Base-by-base conservation (phyloP, 2,888 invertebrate species). In the Nomada flava region DNA sequence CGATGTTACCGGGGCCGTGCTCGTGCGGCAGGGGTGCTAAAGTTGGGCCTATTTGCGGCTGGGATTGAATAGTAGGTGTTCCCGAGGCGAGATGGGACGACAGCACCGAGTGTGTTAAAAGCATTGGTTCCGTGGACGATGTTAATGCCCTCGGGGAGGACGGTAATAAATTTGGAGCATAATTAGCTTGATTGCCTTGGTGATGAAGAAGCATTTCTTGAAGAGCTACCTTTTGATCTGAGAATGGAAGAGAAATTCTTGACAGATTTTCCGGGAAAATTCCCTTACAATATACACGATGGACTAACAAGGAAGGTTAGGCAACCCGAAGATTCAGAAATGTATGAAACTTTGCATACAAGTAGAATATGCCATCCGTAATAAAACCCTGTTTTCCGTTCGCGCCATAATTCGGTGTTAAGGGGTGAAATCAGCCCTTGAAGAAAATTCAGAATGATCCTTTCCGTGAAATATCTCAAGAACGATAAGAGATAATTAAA, bases 101-200 rank as follows among this genome's bases (percentile, higher is more conserved):
- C 70, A 94, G 88, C n/a, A 94, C 93, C 2, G 94, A 91, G 75
- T 94, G 94, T 15, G 92, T 90, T 64, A 94, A 84, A 69, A 94
- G 67, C 52, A 93, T 86, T 10, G 91, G 88, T 47, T 93, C 92
- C 57, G 91, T 88, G 44, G 92, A 82, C 20, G 90, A 82, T 36
- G 89, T 83, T 70, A 93, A 83, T 3, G 90, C 79, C 73, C 92
- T 89, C 15, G 92, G 92, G 4, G 92, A 91, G 4, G 92, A 83
- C 20, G 93, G 89, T 63, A 93, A 71, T 62, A 92, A 79, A 73
- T 86, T 81, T 11, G 91, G 81, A 5, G 89, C 82, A 53, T 92
- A 93, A 75, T 84, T 90, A 44, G 89, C 72, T 23, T 89, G 86
- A 75, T 85, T 91, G 68, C 85, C 89, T 75, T 89, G 92, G 36